Evolutionary conservation across 2,797 vertebrate genomes (phyloP), one percentile per base, ranked within the genome.

Genomic region (Microtus agrestis): DNA sequence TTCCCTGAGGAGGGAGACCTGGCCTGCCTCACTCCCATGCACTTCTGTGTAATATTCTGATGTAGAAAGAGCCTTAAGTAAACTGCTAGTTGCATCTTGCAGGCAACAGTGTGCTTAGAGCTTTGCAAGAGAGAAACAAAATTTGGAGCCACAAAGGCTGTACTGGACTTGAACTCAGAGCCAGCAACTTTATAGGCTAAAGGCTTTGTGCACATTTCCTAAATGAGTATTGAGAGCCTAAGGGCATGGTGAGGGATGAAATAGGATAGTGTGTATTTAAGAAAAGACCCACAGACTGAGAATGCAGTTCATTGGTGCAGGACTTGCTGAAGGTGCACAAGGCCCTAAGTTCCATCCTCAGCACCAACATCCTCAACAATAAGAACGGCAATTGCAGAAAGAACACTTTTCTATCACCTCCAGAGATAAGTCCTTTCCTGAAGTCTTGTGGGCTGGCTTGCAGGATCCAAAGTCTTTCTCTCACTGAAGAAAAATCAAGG

Each of bases 21-120:
- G 21, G 1, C 2, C 12, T 23, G 56, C 2, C 10, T 23, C 48
- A 25, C 13, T 88, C 43, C 34, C 15, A 7, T 8, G 3, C 48
- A 95, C 27, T 46, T 7, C 82, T 31, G 1, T 5, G 9, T 3
- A 13, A 69, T 2, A 3, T 2, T 19, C 73, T 48, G 25, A n/a
- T 0, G 0, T 51, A 3, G 6, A 17, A 27, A 14, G 21, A 0
- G 12, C 34, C 2, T 12, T 4, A n/a, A 27, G 8, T 48, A n/a
- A 43, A 27, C n/a, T 7, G 11, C 13, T 19, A 1, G 54, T 13
- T 34, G 11, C n/a, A 1, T 31, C 17, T 19, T 14, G 23, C n/a
- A 56, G 21, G 48, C 73, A 31, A 48, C 13, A 9, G 31, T 29
- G 43, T 6, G 31, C 29, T 69, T 6, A 56, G 37, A 43, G 29